phyloP scores from a whole-genome alignment of 2,797 vertebrate species.

The Schizopygopsis malacanthus region DNA sequence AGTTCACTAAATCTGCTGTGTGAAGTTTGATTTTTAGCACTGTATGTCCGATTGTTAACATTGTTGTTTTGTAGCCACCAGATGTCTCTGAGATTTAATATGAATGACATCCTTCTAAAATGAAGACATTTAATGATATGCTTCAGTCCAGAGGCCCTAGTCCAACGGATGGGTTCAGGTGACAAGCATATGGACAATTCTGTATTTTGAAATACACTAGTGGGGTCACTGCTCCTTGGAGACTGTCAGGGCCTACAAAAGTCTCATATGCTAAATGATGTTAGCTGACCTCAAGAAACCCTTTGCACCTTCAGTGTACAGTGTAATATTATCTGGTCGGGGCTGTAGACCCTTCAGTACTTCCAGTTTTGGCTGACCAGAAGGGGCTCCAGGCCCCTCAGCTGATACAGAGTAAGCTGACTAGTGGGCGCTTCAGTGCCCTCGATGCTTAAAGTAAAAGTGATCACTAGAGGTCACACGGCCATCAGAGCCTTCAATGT shows the following conservation, averaged over 20 bases:
- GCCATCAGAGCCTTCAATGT: neutral
- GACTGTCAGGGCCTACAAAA: neutral
- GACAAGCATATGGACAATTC: neutral
- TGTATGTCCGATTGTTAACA: neutral
- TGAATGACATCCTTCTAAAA: constrained; percentile 2
- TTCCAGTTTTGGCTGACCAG: neutral
- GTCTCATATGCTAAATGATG: neutral
- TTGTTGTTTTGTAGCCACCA: constrained; percentile 7
- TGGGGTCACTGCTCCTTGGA: neutral
- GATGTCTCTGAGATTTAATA: constrained; percentile 5
- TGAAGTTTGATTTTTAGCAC: neutral
- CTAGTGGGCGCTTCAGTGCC: neutral
- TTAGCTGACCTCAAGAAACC: neutral
- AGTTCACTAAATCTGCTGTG: constrained; percentile 1
- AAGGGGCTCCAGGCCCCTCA: neutral
- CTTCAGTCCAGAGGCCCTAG: neutral
- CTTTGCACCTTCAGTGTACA: neutral
- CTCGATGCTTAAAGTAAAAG: neutral
- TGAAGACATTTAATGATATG: constrained; percentile 4
- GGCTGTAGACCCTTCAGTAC: too few species aligned
- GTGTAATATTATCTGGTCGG: neutral
- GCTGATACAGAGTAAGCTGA: neutral
- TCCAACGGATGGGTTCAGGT: neutral
- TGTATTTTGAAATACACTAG: neutral
- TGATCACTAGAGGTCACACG: neutral